Base-by-base conservation (phyloP, 2,797 vertebrate genomes). In the Naso thynnoides region DNA sequence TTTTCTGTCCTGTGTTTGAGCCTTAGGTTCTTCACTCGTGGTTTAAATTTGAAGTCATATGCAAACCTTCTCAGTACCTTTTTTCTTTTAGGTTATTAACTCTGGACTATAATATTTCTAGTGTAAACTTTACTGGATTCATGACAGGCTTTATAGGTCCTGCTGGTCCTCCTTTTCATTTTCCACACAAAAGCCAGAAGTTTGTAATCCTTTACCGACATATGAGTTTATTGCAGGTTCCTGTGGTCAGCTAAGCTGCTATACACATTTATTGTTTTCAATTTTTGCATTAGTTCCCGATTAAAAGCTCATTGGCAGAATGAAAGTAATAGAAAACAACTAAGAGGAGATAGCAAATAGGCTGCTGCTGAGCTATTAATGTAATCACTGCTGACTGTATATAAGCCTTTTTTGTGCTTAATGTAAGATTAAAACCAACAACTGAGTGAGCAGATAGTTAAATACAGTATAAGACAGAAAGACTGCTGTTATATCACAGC, bases 301-400 rank as follows among this genome's bases (percentile, higher is more conserved):
- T 66, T 39, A 53, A 47, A 29, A 33, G 56, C 24, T 15, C 14
- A 23, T 14, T 23, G 15, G 18, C n/a, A 63, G 14, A 26, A 10
- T 44, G 27, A 53, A 72, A 81, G 53, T 33, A 26, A 23, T n/a
- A 71, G 31, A 71, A 54, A n/a, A 63, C 33, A 62, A 48, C n/a
- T n/a, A 19, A 16, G 24, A 52, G 61, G 39, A 8, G 6, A 56
- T 0, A 54, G 26, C 7, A 56, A 49, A 57, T 8, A 31, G 9
- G 10, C 6, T 5, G 18, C 5, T 42, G 2, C 13, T 10, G 21
- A 36, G 41, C 13, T 39, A 42, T 54, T 69, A 53, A 72, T 41
- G 39, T 78, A 18, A 23, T 61, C 21, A 64, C 36, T 55, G 33
- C 64, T 47, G 23, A 38, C 15, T 52, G 36, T 45, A 39, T 15